Conservation (phyloP, 2,888 invertebrate genomes). For the Abrostola tripartita region DNA sequence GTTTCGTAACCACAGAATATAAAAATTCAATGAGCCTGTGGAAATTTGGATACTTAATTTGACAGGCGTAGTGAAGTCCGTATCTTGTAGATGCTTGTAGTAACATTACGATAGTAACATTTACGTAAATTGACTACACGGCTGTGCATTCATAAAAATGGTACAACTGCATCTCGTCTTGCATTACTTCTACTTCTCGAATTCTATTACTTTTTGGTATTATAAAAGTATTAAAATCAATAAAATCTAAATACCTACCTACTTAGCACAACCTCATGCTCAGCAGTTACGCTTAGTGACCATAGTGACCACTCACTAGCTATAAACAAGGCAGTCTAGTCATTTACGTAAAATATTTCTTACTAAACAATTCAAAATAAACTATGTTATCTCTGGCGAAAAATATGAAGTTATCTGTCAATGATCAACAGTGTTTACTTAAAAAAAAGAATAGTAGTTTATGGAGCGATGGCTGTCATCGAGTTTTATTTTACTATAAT, state of each 20-base stretch:
- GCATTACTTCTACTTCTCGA: no score
- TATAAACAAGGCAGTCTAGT: no score
- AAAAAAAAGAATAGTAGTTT: conserved; percentile 67
- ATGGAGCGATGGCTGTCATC: conserved; percentile 85
- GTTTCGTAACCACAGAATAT: conserved; percentile 57
- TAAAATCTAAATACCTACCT: no score
- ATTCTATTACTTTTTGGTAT: no score
- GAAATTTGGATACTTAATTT: conserved; percentile 18
- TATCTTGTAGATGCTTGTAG: neutral
- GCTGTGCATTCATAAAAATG: no score
- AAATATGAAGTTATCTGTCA: conserved; percentile 33
- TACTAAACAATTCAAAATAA: neutral
- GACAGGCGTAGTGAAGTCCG: conserved; percentile 34
- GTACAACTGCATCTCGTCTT: no score
- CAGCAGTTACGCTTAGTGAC: no score
- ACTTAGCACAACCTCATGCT: no score
- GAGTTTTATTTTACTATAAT: conserved; percentile 81
- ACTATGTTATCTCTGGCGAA: conserved; percentile 33
- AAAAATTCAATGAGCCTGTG: conserved; percentile 19
- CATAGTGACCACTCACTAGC: no score
- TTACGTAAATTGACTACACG: neutral
- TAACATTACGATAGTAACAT: neutral
- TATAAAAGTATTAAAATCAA: no score
- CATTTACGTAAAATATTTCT: neutral
- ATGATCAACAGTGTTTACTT: conserved; percentile 43